Evolutionary conservation across 2,113 vertebrate genomes (phyloP).

Genomic region (Mormyrus lacerda): DNA sequence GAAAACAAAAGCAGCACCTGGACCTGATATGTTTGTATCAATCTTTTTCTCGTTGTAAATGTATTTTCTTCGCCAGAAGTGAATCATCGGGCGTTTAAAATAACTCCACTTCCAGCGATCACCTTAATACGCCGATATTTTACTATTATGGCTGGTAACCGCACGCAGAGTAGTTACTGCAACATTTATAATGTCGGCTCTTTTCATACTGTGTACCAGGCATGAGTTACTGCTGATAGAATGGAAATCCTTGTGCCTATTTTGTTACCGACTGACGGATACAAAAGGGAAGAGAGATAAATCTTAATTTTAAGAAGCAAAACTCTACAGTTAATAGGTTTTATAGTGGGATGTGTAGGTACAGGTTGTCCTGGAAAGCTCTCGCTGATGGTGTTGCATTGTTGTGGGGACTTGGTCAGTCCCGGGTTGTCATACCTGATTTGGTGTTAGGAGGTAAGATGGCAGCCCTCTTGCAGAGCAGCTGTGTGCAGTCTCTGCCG

Average conservation of each 20-base stretch:
- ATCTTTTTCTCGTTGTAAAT: not conserved
- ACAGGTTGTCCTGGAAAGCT: conserved; percentile 16
- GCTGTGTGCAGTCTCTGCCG: not conserved
- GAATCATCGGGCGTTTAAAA: not conserved
- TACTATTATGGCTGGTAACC: not conserved
- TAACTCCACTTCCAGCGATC: not conserved
- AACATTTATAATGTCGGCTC: not conserved
- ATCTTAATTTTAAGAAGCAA: not conserved
- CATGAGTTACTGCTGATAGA: not conserved
- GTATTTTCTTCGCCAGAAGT: not conserved
- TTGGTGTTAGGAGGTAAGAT: not conserved
- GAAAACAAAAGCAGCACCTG: conserved; percentile 1
- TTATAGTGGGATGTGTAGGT: not conserved
- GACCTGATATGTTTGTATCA: not conserved
- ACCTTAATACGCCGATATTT: not conserved
- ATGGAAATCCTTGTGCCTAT: not conserved
- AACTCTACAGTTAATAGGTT: not conserved
- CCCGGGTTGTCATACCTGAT: conserved; percentile 22
- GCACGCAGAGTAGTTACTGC: not conserved
- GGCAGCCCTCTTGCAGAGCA: not conserved
- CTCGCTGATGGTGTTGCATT: conserved; percentile 39
- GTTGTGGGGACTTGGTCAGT: conserved; percentile 33
- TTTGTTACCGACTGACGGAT: not conserved
- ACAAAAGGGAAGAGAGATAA: not conserved
- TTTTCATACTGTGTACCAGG: not conserved